Conservation (phyloP, 2,888 invertebrate genomes). For the Andrena marginata region DNA sequence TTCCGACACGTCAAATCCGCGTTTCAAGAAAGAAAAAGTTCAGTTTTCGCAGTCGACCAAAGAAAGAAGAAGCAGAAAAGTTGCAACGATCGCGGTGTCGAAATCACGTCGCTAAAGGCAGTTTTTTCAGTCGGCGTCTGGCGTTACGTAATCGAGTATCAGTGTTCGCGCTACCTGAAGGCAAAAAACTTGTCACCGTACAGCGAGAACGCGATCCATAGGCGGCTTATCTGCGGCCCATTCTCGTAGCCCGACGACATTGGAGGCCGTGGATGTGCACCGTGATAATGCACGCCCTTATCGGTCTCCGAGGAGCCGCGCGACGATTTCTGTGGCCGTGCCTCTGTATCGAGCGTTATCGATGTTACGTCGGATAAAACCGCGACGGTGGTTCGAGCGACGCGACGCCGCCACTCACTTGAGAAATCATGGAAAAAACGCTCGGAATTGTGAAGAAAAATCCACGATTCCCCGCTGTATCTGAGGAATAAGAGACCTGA, state of each 20-base stretch:
- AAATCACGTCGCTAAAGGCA: conserved; percentile 39
- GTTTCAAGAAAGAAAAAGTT: background rate
- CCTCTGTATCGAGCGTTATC: conserved; percentile 59
- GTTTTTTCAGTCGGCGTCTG: conserved; percentile 33
- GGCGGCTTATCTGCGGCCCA: conserved; percentile 45
- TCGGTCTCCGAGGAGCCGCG: conserved; percentile 48
- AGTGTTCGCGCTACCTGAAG: conserved; percentile 20
- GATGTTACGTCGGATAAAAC: conserved; percentile 59
- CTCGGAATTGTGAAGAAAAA: background rate
- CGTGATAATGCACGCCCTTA: conserved; percentile 77
- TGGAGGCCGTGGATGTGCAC: conserved; percentile 77
- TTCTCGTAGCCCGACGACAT: conserved; percentile 70
- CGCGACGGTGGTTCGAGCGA: conserved; percentile 23
- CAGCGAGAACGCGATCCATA: conserved; percentile 5
- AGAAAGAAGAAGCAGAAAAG: too few species aligned
- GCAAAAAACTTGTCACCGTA: conserved; percentile 28
- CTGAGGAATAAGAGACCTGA: background rate
- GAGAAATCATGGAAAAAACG: background rate
- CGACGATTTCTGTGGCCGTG: conserved; percentile 13
- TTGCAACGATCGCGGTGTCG: conserved; percentile 19
- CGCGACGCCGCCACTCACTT: conserved; percentile 29
- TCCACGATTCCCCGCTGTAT: conserved; percentile 12
- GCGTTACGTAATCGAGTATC: conserved; percentile 42
- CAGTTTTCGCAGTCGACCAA: background rate
- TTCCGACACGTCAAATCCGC: too few species aligned